Evolutionary conservation across 1,140 invertebrate species (phyloP).

Genomic region (Rhagoletis pomonella): DNA sequence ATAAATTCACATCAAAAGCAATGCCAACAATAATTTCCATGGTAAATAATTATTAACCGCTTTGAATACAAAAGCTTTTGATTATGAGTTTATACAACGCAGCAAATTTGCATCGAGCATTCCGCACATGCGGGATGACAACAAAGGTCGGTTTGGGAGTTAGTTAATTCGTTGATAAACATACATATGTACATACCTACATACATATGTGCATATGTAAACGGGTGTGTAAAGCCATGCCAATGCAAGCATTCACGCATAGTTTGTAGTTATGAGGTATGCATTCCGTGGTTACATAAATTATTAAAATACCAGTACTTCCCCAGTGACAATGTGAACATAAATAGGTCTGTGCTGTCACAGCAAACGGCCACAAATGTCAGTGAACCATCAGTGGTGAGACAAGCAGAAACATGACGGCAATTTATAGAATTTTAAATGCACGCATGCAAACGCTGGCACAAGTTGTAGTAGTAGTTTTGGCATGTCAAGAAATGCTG

Average conservation of each 20-base stretch:
- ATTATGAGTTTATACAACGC: background rate
- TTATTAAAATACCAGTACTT: conserved; percentile 17
- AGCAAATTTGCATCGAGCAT: no score
- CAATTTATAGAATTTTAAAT: conserved; percentile 41
- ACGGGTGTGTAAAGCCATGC: background rate
- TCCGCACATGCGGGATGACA: conserved; percentile 35
- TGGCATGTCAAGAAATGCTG: background rate
- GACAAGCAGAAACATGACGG: conserved; percentile 20
- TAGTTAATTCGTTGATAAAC: background rate
- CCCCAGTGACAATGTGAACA: background rate
- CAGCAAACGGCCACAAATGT: conserved; percentile 15
- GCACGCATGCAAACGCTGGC: background rate
- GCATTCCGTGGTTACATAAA: background rate
- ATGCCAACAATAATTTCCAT: background rate
- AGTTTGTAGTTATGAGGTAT: background rate
- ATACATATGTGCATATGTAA: background rate
- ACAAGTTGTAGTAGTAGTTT: background rate
- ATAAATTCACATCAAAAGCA: background rate
- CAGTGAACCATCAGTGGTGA: conserved; percentile 6
- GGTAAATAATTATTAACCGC: background rate
- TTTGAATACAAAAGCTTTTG: background rate
- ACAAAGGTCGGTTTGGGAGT: background rate
- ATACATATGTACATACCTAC: background rate
- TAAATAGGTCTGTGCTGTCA: conserved; percentile 41
- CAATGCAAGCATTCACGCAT: background rate